Base-by-base conservation (phyloP, 1,140 invertebrate species). In the Agraylea sexmaculata region DNA sequence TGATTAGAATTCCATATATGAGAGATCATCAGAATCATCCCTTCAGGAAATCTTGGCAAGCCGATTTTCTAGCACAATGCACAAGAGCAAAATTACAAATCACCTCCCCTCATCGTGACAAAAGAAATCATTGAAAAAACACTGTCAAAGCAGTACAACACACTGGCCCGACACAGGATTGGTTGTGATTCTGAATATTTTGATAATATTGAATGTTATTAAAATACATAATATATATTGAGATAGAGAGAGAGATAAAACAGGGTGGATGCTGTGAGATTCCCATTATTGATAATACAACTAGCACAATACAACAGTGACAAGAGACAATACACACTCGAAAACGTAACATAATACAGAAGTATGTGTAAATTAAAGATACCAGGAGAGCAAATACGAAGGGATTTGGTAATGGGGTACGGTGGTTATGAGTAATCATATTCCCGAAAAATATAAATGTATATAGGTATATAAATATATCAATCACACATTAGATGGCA, bases 301-400 rank as follows among this genome's bases (percentile, higher is more conserved):
- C 47, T 49, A 49, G 47, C 47, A 49, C 47, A 49, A 45, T 43
- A 49, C 47, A 46, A 49, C 47, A 49, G 47, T 39, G 42, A 49
- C n/a, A 33, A 45, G 35, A 45, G 47, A 49, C 40, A 49, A 49
- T 49, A 49, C 47, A 49, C 47, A 49, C 47, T 45, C 34, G 32
- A 43, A 37, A 44, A 37, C 37, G 43, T 43, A 7, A 40, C 43
- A 46, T 28, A 43, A n/a, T n/a, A n/a, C n/a, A n/a, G n/a, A n/a
- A n/a, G n/a, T n/a, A n/a, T n/a, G n/a, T n/a, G n/a, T n/a, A n/a
- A n/a, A n/a, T n/a, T n/a, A n/a, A n/a, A n/a, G n/a, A n/a, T n/a
- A n/a, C n/a, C n/a, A n/a, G n/a, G n/a, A n/a, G n/a, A n/a, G n/a
- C n/a, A n/a, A n/a, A n/a, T n/a, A n/a, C n/a, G n/a, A n/a, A n/a